Evolutionary conservation across 2,797 vertebrate species (phyloP), one percentile per base, ranked within the genome.

Genomic region (Ciconia nigra): DNA sequence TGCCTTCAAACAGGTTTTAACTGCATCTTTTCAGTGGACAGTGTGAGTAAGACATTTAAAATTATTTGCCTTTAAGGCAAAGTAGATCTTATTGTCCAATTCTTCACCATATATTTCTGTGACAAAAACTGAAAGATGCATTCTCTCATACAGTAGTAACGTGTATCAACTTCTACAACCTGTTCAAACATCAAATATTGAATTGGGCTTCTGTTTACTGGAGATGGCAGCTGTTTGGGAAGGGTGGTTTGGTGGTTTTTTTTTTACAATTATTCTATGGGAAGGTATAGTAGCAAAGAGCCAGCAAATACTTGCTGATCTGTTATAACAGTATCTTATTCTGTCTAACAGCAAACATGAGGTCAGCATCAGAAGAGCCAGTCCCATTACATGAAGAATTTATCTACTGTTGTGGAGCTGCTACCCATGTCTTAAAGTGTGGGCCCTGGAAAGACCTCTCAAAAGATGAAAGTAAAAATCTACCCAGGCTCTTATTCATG

Each of bases 391-490:
- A 96, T 54, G 98, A 99, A 24, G 99, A 99, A 89, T 99, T 99
- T 80, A 87, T 99, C 62, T 99, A 99, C 96, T 99, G 99, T 54
- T 98, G 97, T 72, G 99, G 99, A 95, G 98, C 98, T 71, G 96
- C 98, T 93, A 99, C 99, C 5, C 99, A 99, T 87, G 96, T 99
- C 54, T 96, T 99, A 11, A 99, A 99, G 77, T 99, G 98, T 95
- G 99, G 99, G 16, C 96, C 98, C 25, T 95, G 93, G 97, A 98
- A 97, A 52, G 97, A 99, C 76, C 97, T 98, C 41, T 91, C 98
- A 15, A 97, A 96, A 85, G 82, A 95, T 51, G 91, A 89, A 91
- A 96, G 58, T 87, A 93, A 98, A 87, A 97, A 83, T 49, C 96
- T 91, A 15, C 98, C 98, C n/a, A 97, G 97, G 65, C 71, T 98